Conservation (phyloP, 2,888 invertebrate genomes). For the Leptodirus hochenwartii region DNA sequence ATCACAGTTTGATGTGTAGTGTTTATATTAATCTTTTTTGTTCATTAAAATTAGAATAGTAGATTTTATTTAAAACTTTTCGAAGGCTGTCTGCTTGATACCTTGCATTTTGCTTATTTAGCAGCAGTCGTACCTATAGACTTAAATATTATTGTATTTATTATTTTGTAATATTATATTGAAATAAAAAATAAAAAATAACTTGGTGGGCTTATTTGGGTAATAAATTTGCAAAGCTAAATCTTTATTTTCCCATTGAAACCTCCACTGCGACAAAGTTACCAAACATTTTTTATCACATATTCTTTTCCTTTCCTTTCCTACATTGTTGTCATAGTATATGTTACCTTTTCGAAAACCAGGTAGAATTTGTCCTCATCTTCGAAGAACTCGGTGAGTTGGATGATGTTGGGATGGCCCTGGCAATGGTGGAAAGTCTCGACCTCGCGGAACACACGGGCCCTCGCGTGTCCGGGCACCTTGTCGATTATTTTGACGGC, state of each 20-base stretch:
- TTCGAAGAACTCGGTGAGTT: conserved; percentile 93
- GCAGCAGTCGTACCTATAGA: too few species aligned
- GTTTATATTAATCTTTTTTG: too few species aligned
- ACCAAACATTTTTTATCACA: too few species aligned
- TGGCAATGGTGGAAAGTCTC: conserved; percentile 98
- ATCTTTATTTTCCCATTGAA: background rate
- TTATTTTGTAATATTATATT: conserved; percentile 4
- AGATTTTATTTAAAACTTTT: too few species aligned
- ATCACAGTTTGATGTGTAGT: too few species aligned
- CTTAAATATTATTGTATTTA: too few species aligned
- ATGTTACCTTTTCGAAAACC: conserved; percentile 81
- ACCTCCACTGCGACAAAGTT: too few species aligned
- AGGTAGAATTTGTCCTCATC: conserved; percentile 94
- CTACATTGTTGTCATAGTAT: background rate
- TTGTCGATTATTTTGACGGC: conserved; percentile 97
- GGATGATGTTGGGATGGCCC: conserved; percentile 93
- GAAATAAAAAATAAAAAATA: conserved; percentile 1
- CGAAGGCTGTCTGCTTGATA: too few species aligned
- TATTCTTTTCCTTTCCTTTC: background rate
- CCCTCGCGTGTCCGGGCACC: conserved; percentile 83
- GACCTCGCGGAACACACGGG: conserved; percentile 92
- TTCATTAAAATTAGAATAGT: too few species aligned
- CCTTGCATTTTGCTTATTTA: too few species aligned
- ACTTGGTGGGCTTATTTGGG: background rate
- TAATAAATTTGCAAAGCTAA: background rate